Evolutionary conservation across 2,888 invertebrate species (phyloP).

Genomic region (Patella depressa): DNA sequence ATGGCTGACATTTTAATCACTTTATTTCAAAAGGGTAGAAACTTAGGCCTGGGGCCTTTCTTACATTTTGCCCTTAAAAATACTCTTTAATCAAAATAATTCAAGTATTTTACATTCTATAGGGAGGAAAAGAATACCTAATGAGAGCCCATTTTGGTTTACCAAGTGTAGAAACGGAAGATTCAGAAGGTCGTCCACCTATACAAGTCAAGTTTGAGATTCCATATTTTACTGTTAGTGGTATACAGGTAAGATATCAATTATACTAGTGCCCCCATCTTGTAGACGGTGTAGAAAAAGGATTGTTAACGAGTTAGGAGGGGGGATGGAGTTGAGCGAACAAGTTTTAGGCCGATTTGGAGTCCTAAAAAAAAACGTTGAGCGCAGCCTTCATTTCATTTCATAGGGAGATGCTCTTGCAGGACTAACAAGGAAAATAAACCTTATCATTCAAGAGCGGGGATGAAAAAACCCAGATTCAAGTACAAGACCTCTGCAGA

Average conservation of each 20-base stretch:
- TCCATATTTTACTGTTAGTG: conserved; percentile 98
- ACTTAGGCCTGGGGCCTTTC: too few species aligned
- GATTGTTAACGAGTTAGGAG: background rate
- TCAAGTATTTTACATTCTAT: conserved; percentile 20
- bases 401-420: background rate
- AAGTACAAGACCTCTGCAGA: too few species aligned
- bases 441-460: too few species aligned
- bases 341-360: background rate
- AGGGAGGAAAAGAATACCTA: conserved; percentile 96
- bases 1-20: too few species aligned
- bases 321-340: background rate
- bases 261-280: too few species aligned
- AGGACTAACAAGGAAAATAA: background rate
- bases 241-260: conserved; percentile 84
- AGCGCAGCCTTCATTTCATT: background rate
- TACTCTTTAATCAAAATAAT: background rate
- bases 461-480: too few species aligned
- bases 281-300: too few species aligned
- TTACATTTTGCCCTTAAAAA: too few species aligned
- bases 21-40: too few species aligned
- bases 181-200: conserved; percentile 95
- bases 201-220: conserved; percentile 99
- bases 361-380: background rate
- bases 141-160: conserved; percentile 98
- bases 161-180: conserved; percentile 95